A percentile compares a stretch with the other conserved stretches of the same genome.
phyloP scores from a whole-genome alignment of 1,140 invertebrate species.

The Neomicropteryx cornuta region DNA sequence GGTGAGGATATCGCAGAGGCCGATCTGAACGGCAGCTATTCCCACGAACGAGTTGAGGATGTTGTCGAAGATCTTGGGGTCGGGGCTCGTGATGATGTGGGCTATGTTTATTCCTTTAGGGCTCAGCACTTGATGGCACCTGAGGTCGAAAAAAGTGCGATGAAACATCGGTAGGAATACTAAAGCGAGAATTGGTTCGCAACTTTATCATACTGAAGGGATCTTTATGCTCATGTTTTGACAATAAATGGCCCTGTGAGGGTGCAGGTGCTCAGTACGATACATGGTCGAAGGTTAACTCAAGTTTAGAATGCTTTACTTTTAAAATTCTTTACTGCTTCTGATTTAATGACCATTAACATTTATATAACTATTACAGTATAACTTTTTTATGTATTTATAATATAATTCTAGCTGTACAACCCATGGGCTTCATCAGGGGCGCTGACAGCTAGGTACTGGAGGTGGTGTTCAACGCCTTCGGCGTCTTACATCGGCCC shows the following conservation, averaged over 20 bases:
- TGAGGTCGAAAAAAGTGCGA: conserved; percentile 22
- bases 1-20: conserved; percentile 65
- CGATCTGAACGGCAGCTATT: conserved; percentile 83
- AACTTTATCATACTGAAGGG: conserved; percentile 56
- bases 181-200: conserved; percentile 55
- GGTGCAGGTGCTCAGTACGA: conserved; percentile 50
- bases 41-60: conserved; percentile 82
- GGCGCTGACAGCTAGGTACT: too few species aligned
- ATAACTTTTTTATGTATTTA: too few species aligned
- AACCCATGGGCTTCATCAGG: too few species aligned
- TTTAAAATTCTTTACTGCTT: too few species aligned
- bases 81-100: conserved; percentile 62
- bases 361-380: too few species aligned
- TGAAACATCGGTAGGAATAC: too few species aligned
- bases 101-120: conserved; percentile 69
- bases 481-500: too few species aligned
- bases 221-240: conserved; percentile 47
- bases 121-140: conserved; percentile 58
- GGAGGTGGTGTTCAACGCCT: too few species aligned
- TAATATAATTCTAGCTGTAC: too few species aligned
- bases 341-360: too few species aligned
- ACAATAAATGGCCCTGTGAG: conserved; percentile 66
- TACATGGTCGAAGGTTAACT: too few species aligned
- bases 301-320: too few species aligned
- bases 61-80: conserved; percentile 67